Evolutionary conservation across 2,797 vertebrate species (phyloP).

Genomic region (Pagetopsis macropterus): DNA sequence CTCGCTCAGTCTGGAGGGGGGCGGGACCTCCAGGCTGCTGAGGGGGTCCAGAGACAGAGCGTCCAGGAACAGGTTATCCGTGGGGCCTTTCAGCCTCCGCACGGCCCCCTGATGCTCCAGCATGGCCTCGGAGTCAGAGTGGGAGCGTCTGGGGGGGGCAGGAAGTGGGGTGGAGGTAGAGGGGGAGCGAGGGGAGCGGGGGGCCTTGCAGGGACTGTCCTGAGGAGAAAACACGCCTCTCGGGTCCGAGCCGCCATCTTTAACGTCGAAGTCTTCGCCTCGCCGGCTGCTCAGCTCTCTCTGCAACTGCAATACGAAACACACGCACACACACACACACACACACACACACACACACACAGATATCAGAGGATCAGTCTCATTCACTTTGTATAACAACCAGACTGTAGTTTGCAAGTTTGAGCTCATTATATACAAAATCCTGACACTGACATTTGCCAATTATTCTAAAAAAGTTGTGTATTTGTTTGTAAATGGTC

Average conservation of each 20-base stretch:
- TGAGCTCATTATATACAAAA: background rate
- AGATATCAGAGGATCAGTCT: background rate
- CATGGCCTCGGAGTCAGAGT: slow-evolving; percentile 86
- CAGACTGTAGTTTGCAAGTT: background rate
- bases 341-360: background rate
- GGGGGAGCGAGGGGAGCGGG: slow-evolving; percentile 48
- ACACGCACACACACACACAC: background rate
- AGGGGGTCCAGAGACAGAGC: slow-evolving; percentile 89
- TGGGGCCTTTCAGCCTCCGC: slow-evolving; percentile 84
- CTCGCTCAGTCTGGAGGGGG: slow-evolving; percentile 79
- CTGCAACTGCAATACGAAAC: slow-evolving; percentile 83
- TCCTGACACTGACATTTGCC: background rate
- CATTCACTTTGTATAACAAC: too few species aligned
- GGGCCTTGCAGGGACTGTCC: slow-evolving; percentile 75
- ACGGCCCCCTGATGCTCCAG: slow-evolving; percentile 83
- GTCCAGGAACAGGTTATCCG: slow-evolving; percentile 93
- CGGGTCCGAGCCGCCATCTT: slow-evolving; percentile 67
- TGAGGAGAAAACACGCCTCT: slow-evolving; percentile 77
- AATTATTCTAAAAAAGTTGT: background rate
- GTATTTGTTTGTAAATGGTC: background rate
- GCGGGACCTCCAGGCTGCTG: slow-evolving; percentile 82
- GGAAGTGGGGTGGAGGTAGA: slow-evolving; percentile 43
- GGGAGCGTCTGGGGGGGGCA: slow-evolving; percentile 78
- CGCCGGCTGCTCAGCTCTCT: slow-evolving; percentile 81
- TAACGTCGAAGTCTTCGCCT: slow-evolving; percentile 72